Conservation (phyloP, 2,888 invertebrate species). For the Xanthostigma xanthostigma region DNA sequence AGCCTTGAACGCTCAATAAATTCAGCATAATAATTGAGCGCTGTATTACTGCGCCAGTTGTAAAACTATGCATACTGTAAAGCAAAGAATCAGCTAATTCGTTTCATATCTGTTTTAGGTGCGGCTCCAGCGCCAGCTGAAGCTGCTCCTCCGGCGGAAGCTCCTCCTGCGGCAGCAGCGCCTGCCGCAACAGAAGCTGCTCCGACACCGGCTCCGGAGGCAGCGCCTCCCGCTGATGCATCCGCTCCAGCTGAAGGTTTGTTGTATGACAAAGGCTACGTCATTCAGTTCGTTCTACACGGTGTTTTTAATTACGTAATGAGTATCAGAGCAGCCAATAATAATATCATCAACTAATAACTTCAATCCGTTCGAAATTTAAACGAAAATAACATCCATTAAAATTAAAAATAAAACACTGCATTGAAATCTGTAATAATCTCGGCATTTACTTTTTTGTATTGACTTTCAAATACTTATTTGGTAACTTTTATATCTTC, state of each 20-base stretch:
- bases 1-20: no score
- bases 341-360: background rate
- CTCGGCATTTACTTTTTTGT: no score
- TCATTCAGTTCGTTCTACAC: conserved; percentile 3
- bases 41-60: no score
- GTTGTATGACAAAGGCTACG: conserved; percentile 1
- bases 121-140: conserved; percentile 1
- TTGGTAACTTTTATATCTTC: no score
- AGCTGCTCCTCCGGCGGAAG: conserved; percentile 10
- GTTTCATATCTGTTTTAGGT: background rate
- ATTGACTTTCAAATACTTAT: no score
- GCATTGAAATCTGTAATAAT: no score
- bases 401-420: no score
- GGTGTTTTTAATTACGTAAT: conserved; percentile 1
- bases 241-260: conserved; percentile 16
- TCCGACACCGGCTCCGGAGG: conserved; percentile 25
- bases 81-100: no score
- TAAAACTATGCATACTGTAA: no score
- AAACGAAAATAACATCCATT: no score
- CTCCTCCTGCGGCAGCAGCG: conserved; percentile 25
- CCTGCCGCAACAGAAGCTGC: conserved; percentile 22
- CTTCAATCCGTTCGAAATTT: background rate
- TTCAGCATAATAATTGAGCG: no score
- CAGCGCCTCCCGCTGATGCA: conserved; percentile 14
- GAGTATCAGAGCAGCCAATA: background rate